phyloP scores from a whole-genome alignment of 53 echinoderm and acorn worm genomes.

The Crossaster papposus region DNA sequence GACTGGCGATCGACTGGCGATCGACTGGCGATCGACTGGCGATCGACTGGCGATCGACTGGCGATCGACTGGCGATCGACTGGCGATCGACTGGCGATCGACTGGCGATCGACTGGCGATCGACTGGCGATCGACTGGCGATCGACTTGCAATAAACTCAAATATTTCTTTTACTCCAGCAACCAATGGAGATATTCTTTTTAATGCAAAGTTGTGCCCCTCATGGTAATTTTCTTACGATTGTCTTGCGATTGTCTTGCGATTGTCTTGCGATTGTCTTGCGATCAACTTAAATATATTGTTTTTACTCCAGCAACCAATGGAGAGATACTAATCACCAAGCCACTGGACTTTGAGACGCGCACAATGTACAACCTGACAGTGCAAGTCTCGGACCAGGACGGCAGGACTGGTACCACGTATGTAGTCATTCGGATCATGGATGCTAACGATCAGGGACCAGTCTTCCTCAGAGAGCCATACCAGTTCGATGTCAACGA shows the following conservation, averaged over 20 bases:
- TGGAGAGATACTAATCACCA: constrained; percentile 65
- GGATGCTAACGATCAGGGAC: constrained; percentile 82
- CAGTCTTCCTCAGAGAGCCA: constrained; percentile 60
- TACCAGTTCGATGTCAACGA: constrained; percentile 75
- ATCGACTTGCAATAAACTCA: too few relatives aligned
- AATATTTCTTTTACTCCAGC: too few relatives aligned
- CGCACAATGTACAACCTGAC: constrained; percentile 70
- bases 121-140: too few relatives aligned
- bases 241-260: too few relatives aligned
- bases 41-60: too few relatives aligned
- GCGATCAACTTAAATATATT: background rate
- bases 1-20: too few relatives aligned
- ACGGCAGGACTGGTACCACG: constrained; percentile 62
- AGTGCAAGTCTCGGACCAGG: constrained; percentile 71
- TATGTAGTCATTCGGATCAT: constrained; percentile 66
- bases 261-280: background rate
- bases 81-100: too few relatives aligned
- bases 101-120: too few relatives aligned
- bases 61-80: too few relatives aligned
- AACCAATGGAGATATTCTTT: too few relatives aligned
- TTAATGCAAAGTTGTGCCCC: too few relatives aligned
- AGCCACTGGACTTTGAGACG: constrained; percentile 62
- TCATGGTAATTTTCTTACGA: too few relatives aligned
- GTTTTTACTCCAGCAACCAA: constrained; percentile 56
- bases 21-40: background rate